Evolutionary conservation across 2,113 vertebrate species (phyloP).

Genomic region (Prionailurus viverrinus): DNA sequence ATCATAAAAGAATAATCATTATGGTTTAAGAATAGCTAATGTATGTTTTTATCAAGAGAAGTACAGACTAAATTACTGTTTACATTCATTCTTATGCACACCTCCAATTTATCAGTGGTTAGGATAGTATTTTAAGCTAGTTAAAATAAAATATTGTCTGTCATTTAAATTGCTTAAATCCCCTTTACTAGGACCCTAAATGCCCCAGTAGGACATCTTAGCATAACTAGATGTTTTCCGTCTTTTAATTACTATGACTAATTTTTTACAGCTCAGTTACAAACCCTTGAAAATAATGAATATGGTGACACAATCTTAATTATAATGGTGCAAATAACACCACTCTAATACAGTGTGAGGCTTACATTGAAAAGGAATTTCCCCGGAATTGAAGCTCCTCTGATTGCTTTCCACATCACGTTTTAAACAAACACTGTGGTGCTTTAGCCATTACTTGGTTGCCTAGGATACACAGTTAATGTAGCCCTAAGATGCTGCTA

Average conservation of each 20-base stretch:
- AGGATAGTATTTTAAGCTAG: conserved; percentile 35
- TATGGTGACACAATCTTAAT: conserved; percentile 79
- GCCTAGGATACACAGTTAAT: conserved; percentile 88
- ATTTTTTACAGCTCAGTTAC: conserved; percentile 75
- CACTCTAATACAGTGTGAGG: conserved; percentile 77
- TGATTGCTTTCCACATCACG: conserved; percentile 88
- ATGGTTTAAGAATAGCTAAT: background rate
- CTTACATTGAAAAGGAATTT: conserved; percentile 78
- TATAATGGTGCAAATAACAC: conserved; percentile 74
- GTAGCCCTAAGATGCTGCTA: conserved; percentile 84
- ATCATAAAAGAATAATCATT: background rate
- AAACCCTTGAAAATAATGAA: conserved; percentile 76
- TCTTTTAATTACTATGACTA: conserved; percentile 81
- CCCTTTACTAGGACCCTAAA: conserved; percentile 62
- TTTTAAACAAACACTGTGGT: conserved; percentile 85
- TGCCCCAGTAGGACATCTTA: conserved; percentile 73
- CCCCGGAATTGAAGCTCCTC: conserved; percentile 67
- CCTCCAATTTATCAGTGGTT: background rate
- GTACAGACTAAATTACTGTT: background rate
- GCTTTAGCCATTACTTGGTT: conserved; percentile 89
- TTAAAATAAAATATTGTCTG: conserved; percentile 70
- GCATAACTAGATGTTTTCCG: conserved; percentile 73
- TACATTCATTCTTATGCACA: background rate
- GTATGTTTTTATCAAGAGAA: conserved; percentile 30
- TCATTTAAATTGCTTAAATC: conserved; percentile 55